A percentile compares a stretch with the other conserved stretches of the same genome.
phyloP scores from a whole-genome alignment of 2,797 vertebrate species.

The Danio jaintianensis region DNA sequence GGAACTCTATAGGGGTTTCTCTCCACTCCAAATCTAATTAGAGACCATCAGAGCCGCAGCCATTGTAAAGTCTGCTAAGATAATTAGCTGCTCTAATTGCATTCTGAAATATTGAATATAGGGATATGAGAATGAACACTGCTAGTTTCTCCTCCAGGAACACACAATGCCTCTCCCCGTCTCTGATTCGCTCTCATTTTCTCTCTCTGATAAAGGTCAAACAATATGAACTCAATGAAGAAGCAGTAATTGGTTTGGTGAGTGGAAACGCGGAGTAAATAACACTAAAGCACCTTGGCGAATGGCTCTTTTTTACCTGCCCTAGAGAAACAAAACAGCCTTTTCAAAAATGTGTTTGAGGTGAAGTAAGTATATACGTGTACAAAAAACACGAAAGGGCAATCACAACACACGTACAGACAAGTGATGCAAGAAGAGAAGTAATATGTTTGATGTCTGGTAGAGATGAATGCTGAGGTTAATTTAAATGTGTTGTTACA shows the following conservation, averaged over 20 bases:
- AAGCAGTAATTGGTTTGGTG: constrained; percentile 56
- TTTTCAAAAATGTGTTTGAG: neutral
- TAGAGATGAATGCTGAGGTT: constrained; percentile 7
- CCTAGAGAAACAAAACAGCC: neutral
- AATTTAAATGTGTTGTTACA: constrained; percentile 11
- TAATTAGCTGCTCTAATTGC: constrained; percentile 60
- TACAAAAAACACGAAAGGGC: neutral
- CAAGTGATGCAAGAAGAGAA: neutral
- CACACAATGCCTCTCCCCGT: neutral
- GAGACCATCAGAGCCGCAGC: constrained; percentile 48
- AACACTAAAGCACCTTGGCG: constrained; percentile 37
- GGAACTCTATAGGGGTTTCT: constrained; percentile 38
- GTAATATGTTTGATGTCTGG: constrained; percentile 16
- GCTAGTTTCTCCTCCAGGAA: constrained; percentile 27
- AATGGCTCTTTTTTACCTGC: constrained; percentile 23
- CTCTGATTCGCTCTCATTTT: constrained; percentile 33
- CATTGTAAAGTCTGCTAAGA: constrained; percentile 46
- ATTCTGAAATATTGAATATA: constrained; percentile 53
- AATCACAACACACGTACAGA: constrained; percentile 14
- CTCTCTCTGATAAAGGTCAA: constrained; percentile 56
- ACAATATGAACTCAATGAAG: constrained; percentile 52
- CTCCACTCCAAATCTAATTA: constrained; percentile 55
- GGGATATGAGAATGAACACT: constrained; percentile 44
- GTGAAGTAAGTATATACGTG: neutral
- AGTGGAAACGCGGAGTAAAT: constrained; percentile 52